These are phyloP conservation scores for Acipenser oxyrinchus DNA, from an alignment of 2,797 vertebrate genomes.

Conservation along the genomic window DNA sequence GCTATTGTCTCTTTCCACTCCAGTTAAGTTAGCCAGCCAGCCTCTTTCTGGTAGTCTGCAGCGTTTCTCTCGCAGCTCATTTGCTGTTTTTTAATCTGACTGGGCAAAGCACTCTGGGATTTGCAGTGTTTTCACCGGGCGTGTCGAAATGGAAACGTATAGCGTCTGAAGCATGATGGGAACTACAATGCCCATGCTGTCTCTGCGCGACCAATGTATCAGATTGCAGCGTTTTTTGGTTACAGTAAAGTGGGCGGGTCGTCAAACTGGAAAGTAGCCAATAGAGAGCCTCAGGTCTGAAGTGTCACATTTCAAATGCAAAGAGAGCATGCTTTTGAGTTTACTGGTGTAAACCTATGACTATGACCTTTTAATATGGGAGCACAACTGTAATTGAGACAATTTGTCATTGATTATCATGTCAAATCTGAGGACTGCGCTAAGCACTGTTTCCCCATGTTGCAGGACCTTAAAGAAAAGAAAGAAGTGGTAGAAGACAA, in stretches of 20 bases:
- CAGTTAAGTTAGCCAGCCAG: conserved; percentile 34
- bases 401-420: background rate
- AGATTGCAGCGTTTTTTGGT: conserved; percentile 55
- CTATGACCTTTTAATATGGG: background rate
- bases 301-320: conserved; percentile 34
- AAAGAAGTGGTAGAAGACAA: conserved; percentile 82
- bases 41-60: conserved; percentile 29
- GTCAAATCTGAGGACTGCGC: too few relatives aligned
- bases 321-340: conserved; percentile 17
- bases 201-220: conserved; percentile 52
- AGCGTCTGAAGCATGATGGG: conserved; percentile 22
- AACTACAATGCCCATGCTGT: conserved; percentile 57
- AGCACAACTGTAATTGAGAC: too few relatives aligned
- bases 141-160: conserved; percentile 55
- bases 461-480: conserved; percentile 87
- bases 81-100: conserved; percentile 30
- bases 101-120: conserved; percentile 33
- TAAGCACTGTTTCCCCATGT: background rate
- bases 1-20: conserved; percentile 33
- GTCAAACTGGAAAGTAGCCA: conserved; percentile 30
- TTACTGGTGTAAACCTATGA: too few relatives aligned
- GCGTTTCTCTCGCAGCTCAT: conserved; percentile 26
- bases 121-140: conserved; percentile 54
- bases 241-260: conserved; percentile 37
- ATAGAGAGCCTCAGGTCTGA: conserved; percentile 25